Base-by-base conservation (phyloP, 2,113 vertebrate genomes). In the Hyaena hyaena region DNA sequence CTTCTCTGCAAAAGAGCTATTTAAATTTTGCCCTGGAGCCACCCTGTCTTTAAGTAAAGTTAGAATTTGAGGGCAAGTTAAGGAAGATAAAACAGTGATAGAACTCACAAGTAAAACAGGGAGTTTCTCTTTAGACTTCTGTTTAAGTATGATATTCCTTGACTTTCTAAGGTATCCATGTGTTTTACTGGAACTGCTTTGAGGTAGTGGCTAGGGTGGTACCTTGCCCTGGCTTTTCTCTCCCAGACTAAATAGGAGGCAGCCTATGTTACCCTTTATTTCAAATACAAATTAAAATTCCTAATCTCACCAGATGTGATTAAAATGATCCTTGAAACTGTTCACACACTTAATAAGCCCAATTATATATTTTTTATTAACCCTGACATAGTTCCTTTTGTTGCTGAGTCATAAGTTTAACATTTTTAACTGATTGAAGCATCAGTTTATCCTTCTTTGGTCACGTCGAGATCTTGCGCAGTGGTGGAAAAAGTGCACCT, bases 391-490 rank as follows among this genome's bases (percentile, higher is more conserved):
- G 97, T 97, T 97, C 91, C 96, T 93, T 90, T 96, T 16, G 23
- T 98, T 17, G 0, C 50, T 98, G 97, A 98, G 95, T 98, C 98
- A 96, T 89, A 80, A 53, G 5, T 95, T 96, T 85, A 95, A 74
- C 43, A 84, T 93, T 97, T 96, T 97, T 94, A 58, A 96, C 61
- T 85, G 87, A 85, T 81, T 91, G 74, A 97, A 85, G 53, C 71
- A 93, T 94, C 77, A 61, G 0, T 93, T 94, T 93, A 48, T 48
- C 7, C 63, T 19, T n/a, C 65, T 95, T 79, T 66, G 58, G 71
- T 97, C 93, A 90, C 0, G 10, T 82, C 7, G 2, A 94, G 81
- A 88, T 97, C 85, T 96, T 93, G 76, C 85, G 21, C 74, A 80
- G 9, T 90, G 76, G 55, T 97, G 58, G 45, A 50, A 43, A 90